A percentile compares a stretch with the other conserved stretches of the same genome.
Evolutionary conservation across 2,888 invertebrate genomes (phyloP).

Genomic region (Deroplatys truncata): DNA sequence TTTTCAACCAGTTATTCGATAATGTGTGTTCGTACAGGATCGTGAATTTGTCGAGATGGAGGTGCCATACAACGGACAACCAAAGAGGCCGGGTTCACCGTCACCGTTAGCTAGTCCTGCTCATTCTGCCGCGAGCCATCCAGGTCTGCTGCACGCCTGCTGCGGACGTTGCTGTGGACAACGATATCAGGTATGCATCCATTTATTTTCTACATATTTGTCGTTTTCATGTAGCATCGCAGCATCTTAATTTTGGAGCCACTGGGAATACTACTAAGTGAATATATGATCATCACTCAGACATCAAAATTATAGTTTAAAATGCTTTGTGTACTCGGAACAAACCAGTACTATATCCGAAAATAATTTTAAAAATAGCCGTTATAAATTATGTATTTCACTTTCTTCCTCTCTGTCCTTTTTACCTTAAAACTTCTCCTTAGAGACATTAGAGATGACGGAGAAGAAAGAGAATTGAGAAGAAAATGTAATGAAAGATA

Average conservation of each 20-base stretch:
- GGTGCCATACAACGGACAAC: conserved; percentile 89
- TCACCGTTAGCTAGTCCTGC: conserved; percentile 84
- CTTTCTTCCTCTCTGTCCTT: too few relatives aligned
- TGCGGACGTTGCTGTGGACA: conserved; percentile 78
- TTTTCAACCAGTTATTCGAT: too few relatives aligned
- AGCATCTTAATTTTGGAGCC: neutral
- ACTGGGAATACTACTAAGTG: neutral
- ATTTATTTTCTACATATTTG: neutral
- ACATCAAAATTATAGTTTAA: too few relatives aligned
- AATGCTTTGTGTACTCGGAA: too few relatives aligned
- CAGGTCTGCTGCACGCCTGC: conserved; percentile 72
- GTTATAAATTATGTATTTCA: too few relatives aligned
- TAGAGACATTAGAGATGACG: too few relatives aligned
- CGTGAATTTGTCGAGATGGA: conserved; percentile 96
- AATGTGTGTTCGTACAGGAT: conserved; percentile 58
- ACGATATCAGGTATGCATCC: conserved; percentile 72
- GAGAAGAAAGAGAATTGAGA: too few relatives aligned
- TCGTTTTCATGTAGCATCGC: neutral
- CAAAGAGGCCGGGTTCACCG: conserved; percentile 85
- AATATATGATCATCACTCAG: too few relatives aligned
- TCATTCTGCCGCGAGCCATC: conserved; percentile 71
- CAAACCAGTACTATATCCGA: too few relatives aligned
- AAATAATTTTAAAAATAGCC: too few relatives aligned
- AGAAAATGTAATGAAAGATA: too few relatives aligned
- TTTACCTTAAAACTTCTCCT: too few relatives aligned